Conservation (phyloP, 2,113 vertebrate genomes). For the Hemiprocne comata region DNA sequence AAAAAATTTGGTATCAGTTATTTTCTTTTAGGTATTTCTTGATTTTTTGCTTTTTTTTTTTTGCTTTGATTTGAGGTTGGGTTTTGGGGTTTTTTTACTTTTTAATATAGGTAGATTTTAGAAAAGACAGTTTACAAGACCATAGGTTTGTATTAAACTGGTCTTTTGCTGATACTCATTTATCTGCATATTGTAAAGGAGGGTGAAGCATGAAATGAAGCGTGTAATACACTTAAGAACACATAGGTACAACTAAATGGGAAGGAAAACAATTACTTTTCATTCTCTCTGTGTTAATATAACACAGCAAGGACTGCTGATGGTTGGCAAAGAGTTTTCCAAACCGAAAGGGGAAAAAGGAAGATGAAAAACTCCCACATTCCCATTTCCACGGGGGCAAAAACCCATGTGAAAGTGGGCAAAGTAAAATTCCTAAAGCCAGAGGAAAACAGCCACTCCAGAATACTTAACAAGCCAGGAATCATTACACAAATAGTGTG, state of each 20-base stretch:
- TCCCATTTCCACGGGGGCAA: not conserved
- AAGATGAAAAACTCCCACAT: not conserved
- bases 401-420: not conserved
- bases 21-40: not conserved
- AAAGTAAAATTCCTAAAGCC: not conserved
- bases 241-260: constrained; percentile 30
- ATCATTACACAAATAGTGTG: not conserved
- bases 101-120: not conserved
- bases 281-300: not conserved
- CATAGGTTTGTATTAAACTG: not conserved
- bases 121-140: not conserved
- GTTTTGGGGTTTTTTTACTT: no score
- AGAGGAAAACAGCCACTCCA: not conserved
- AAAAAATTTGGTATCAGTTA: not conserved
- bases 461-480: not conserved
- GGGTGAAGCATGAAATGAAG: constrained; percentile 13
- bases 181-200: constrained; percentile 8
- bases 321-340: not conserved
- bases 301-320: not conserved
- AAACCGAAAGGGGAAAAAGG: not conserved
- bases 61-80: not conserved
- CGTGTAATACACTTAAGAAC: constrained; percentile 38
- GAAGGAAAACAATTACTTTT: constrained; percentile 23
- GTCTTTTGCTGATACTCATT: not conserved
- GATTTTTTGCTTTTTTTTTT: not conserved